Conservation (phyloP, 2,797 vertebrate genomes). For the Sylvia borin region DNA sequence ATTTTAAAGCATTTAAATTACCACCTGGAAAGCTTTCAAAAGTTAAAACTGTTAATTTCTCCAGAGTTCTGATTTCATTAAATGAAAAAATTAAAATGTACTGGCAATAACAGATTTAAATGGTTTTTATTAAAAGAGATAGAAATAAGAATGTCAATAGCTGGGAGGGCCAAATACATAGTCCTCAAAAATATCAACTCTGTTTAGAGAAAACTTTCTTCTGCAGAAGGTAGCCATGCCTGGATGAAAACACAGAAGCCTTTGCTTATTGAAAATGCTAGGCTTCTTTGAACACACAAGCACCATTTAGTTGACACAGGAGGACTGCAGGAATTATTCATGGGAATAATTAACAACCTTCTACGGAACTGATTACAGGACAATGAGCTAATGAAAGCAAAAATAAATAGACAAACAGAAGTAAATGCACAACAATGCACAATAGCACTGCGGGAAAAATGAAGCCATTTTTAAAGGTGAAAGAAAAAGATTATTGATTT, state of each 20-base stretch:
- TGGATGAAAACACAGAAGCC: neutral
- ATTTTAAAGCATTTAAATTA: neutral
- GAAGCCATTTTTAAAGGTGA: neutral
- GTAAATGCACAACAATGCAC: neutral
- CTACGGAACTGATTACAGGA: neutral
- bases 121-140: neutral
- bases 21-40: neutral
- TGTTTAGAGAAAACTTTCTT: neutral
- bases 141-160: neutral
- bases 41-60: neutral
- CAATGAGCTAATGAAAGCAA: neutral
- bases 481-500: neutral
- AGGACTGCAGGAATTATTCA: neutral
- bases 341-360: neutral
- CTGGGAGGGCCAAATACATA: neutral
- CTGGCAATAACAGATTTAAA: neutral
- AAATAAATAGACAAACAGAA: neutral
- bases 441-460: neutral
- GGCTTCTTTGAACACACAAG: neutral
- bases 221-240: neutral
- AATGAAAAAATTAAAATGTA: neutral
- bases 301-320: neutral
- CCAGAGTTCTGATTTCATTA: neutral
- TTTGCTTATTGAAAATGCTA: neutral
- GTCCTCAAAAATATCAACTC: neutral